Evolutionary conservation across 2,113 vertebrate genomes (phyloP), one percentile per base, ranked within the genome.

Genomic region (Dissostichus mawsoni): DNA sequence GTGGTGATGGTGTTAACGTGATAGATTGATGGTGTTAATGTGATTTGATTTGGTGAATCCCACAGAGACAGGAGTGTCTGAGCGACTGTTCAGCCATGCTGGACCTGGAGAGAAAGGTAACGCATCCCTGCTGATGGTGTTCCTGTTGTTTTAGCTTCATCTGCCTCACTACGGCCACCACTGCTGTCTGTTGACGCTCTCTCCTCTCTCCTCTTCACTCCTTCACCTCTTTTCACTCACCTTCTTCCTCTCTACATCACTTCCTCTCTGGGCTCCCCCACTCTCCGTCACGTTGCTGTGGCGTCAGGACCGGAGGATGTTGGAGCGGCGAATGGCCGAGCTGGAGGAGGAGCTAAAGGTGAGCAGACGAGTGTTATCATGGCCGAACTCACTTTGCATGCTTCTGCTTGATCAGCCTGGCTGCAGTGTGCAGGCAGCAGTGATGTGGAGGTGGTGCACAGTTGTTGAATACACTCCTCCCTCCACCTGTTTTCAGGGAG

Each of bases 311-410:
- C 94, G 94, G 78, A 87, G 90, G 80, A 92, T 95, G 89, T 86
- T 96, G 91, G 95, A 95, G 88, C 93, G 93, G 71, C 95, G 95
- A 72, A 92, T 96, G 81, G 93, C 93, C 2, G 95, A 96, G 81
- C 83, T 96, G 82, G 95, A 96, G 90, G 95, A 96, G 68, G 95
- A 96, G 89, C 87, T 96, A 9, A 96, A 96, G 95, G 96, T 96
- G 80, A 95, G 91, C 59, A 74, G 44, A 55, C 17, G 33, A 59
- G 17, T 71, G 47, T 73, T 47, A 36, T 78, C 45, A 4, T 6
- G 74, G 61, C 65, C 86, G 76, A 73, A 25, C 67, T 74, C 80
- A 81, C 86, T 89, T 72, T 90, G 93, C 87, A 92, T 89, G 89
- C 33, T 67, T 74, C 77, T 83, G 88, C 88, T 77, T 80, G 66